Base-by-base conservation (phyloP, 2,797 vertebrate species). In the Heteromormyrus szaboi region DNA sequence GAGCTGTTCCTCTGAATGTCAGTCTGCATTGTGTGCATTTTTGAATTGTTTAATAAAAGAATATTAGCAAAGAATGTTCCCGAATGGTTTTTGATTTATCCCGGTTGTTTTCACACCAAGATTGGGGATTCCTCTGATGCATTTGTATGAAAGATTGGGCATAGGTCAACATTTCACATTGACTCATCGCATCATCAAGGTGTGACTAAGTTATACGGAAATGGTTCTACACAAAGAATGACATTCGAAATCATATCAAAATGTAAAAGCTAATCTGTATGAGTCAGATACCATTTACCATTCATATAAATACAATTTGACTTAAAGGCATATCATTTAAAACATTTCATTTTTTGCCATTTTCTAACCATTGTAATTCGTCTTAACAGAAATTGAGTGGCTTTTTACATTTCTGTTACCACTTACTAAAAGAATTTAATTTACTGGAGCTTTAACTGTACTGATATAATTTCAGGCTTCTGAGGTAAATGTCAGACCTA, bases 31-130 rank as follows among this genome's bases (percentile, higher is more conserved):
- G 87, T 54, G 51, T 72, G 46, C 85, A 86, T 62, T n/a, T 85
- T 87, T 37, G 62, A 56, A 88, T 83, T 87, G 84, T 87, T 68
- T 76, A 76, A 88, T 89, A 86, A 90, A 89, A 83, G 48, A 68
- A 85, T 88, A 29, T 86, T 87, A 41, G 44, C 59, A 88, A 68
- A 84, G 68, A 33, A 51, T 50, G 17, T 62, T 72, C 11, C 44
- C n/a, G 56, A 68, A n/a, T 68, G 22, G 17, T 89, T 86, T 72
- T 84, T 50, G 19, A 50, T 22, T 12, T 50, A 84, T 84, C 33
- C 2, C 37, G 7, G 79, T 22, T 48, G 44, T n/a, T 83, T n/a
- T 79, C 76, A 46, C 44, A 81, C 79, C 37, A 4, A n/a, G 37
- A 79, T 12, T 5, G 8, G 2, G 79, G 72, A 19, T n/a, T 44